Conservation (phyloP, 2,888 invertebrate species). For the Amphiduros pacificus region DNA sequence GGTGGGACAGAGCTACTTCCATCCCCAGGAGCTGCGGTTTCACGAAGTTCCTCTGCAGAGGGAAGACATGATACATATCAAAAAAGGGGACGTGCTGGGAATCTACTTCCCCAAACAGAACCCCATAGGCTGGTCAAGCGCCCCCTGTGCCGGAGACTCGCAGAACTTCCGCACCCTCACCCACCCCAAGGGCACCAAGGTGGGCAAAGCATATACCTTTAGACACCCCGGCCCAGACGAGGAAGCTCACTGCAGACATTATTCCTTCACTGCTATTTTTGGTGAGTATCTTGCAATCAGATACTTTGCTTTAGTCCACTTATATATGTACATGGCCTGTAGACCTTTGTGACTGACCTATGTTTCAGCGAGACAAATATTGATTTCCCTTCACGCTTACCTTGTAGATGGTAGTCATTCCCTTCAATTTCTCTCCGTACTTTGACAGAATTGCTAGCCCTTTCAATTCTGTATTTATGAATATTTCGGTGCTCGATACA, state of each 20-base stretch:
- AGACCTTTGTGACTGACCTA: no score
- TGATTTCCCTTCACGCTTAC: no score
- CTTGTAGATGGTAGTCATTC: no score
- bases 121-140: constrained; percentile 31
- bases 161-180: constrained; percentile 20
- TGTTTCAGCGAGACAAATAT: no score
- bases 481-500: no score
- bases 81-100: constrained; percentile 31
- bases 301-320: no score
- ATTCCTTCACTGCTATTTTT: constrained; percentile 32
- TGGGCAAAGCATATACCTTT: constrained; percentile 22
- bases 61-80: constrained; percentile 14
- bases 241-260: constrained; percentile 30
- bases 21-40: constrained; percentile 29
- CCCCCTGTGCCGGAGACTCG: constrained; percentile 29
- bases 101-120: constrained; percentile 30
- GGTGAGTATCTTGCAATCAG: constrained; percentile 29
- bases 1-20: constrained; percentile 30
- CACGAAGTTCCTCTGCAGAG: constrained; percentile 15
- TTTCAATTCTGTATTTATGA: no score
- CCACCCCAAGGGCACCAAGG: constrained; percentile 1
- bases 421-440: no score
- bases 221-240: constrained; percentile 14
- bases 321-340: no score
- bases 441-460: no score